Base-by-base conservation (phyloP, 53 echinoderm and acorn worm genomes). In the Actinopyga echinites region DNA sequence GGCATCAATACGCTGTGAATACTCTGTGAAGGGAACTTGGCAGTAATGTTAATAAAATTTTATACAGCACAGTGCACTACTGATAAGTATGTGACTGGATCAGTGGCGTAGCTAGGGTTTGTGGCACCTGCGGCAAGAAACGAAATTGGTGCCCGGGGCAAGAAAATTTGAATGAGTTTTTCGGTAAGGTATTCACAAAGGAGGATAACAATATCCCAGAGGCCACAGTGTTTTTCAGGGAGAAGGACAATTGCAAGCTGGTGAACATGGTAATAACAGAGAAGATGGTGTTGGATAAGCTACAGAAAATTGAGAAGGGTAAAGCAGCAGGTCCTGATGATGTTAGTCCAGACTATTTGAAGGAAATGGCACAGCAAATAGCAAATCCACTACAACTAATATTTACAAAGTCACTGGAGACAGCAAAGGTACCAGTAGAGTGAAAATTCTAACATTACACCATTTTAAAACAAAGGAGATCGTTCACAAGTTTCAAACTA, bases 361-460 rank as follows among this genome's bases (percentile, higher is more conserved):
- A 55, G 56, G 56, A 75, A 28, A 75, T 52, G 53, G 75, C 75
- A 53, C 28, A 53, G n/a, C 52, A 45, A 75, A 77, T 55, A 54
- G 30, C 77, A 53, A 54, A 24, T 11, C 75, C 54, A 52, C 30
- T 75, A 19, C 19, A 11, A 3, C 0, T 53, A 23, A 54, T 75
- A 38, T 54, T 75, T 31, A n/a, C 45, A 31, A 75, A 13, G 55
- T 75, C 75, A 53, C 26, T 75, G 28, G 53, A 75, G 4, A 28
- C 53, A 52, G 17, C 75, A 25, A 7, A 52, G 31, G 49, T 75
- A 52, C 2, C 12, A 75, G 13, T 54, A 21, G 77, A 75, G 2
- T 75, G 75, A 53, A 75, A 75, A 53, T 49, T 5, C 55, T 49
- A 54, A 75, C 29, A 75, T 75, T 45, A 75, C 75, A 53, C 75